phyloP scores from a whole-genome alignment of 2,888 invertebrate species.

The Chironomus tentans region DNA sequence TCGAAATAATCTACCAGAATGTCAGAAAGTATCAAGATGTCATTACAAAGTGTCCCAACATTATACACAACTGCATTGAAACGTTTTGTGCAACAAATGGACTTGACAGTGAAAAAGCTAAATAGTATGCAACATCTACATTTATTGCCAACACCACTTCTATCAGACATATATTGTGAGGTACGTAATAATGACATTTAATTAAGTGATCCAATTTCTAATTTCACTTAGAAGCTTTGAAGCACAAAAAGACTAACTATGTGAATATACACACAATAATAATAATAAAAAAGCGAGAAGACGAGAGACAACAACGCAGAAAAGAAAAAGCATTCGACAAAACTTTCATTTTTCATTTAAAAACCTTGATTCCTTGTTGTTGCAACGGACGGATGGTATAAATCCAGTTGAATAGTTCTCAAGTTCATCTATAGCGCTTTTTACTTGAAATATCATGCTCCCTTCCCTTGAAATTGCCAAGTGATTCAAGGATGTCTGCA shows the following conservation, averaged over 20 bases:
- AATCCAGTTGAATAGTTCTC: too few relatives aligned
- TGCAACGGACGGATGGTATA: not conserved
- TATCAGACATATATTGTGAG: conserved; percentile 40
- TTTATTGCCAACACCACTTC: conserved; percentile 38
- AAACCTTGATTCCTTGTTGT: conserved; percentile 18
- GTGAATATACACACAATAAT: too few relatives aligned
- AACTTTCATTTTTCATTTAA: conserved; percentile 26
- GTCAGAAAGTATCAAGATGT: not conserved
- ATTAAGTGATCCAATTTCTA: not conserved
- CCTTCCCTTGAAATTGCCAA: not conserved
- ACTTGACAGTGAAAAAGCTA: conserved; percentile 6
- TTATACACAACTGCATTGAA: not conserved
- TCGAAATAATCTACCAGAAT: too few relatives aligned
- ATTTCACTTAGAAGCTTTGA: not conserved
- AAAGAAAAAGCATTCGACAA: not conserved
- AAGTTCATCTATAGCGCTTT: too few relatives aligned
- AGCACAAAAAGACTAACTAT: too few relatives aligned
- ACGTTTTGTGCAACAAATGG: not conserved
- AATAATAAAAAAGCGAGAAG: too few relatives aligned
- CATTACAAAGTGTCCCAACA: not conserved
- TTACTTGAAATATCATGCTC: too few relatives aligned
- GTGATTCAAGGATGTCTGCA: too few relatives aligned
- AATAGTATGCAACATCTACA: conserved; percentile 31
- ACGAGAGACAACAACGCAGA: not conserved
- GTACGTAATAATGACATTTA: conserved; percentile 31